Evolutionary conservation across 2,113 vertebrate genomes (phyloP).

Genomic region (Gasterosteus aculeatus): DNA sequence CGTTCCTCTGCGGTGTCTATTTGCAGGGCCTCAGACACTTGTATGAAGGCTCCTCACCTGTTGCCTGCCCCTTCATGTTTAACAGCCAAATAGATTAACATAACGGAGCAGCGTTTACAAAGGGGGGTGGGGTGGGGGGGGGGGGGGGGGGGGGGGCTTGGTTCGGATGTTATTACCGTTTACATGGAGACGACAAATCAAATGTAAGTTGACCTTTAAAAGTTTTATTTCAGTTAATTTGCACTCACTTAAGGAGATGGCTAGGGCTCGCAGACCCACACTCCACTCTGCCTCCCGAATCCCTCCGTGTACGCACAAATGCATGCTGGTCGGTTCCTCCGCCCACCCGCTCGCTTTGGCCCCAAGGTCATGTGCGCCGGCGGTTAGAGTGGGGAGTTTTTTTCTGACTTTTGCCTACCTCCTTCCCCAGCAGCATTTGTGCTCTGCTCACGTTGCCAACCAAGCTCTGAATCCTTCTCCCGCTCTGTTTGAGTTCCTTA

Average conservation of each 20-base stretch:
- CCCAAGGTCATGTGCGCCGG: conserved; percentile 70
- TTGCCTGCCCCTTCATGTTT: conserved; percentile 65
- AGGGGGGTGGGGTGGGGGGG: conserved; percentile 47
- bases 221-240: conserved; percentile 78
- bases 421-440: conserved; percentile 80
- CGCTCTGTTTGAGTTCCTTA: conserved; percentile 78
- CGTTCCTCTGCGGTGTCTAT: conserved; percentile 40
- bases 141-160: conserved; percentile 57
- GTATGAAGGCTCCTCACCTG: conserved; percentile 69
- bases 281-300: conserved; percentile 64
- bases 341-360: conserved; percentile 69
- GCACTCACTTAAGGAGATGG: conserved; percentile 73
- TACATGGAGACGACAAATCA: conserved; percentile 63
- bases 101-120: conserved; percentile 48
- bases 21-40: conserved; percentile 57
- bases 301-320: conserved; percentile 54
- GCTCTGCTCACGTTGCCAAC: conserved; percentile 67
- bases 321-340: conserved; percentile 58
- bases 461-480: conserved; percentile 74
- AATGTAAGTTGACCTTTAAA: conserved; percentile 75
- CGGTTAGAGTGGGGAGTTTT: conserved; percentile 61
- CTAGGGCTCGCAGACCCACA: conserved; percentile 50
- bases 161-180: conserved; percentile 67
- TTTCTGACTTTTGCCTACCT: conserved; percentile 75
- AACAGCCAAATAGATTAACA: conserved; percentile 63